Evolutionary conservation across 2,113 vertebrate species (phyloP).

Genomic region (Pituophis catenifer): DNA sequence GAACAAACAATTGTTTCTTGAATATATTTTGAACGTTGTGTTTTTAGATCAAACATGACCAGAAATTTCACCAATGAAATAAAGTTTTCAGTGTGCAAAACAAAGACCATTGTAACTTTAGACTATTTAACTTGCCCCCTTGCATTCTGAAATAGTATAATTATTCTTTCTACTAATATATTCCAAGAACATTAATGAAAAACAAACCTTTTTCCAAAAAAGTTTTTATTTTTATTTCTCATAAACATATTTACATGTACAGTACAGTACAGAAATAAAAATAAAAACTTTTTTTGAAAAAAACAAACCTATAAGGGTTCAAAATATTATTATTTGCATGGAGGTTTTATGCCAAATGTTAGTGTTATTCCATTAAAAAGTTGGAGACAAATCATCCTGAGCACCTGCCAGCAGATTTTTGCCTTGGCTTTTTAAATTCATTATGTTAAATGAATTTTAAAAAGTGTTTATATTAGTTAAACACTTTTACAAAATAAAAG

Average conservation of each 20-base stretch:
- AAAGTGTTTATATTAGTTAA: neutral
- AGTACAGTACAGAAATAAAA: too few species aligned
- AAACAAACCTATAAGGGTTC: neutral
- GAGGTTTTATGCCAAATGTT: neutral
- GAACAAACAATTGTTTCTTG: neutral
- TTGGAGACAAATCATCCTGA: neutral
- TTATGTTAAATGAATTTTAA: too few species aligned
- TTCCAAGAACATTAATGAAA: neutral
- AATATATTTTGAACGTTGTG: neutral
- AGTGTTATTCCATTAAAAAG: neutral
- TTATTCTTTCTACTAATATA: neutral
- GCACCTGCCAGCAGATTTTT: too few species aligned
- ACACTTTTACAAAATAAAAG: neutral
- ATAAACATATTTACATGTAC: too few species aligned
- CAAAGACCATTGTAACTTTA: neutral
- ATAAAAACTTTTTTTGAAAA: neutral
- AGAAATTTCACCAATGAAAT: constrained; percentile 12
- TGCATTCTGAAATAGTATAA: constrained; percentile 20
- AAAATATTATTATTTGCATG: neutral
- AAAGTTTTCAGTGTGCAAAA: neutral
- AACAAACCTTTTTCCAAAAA: neutral
- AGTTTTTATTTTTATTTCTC: too few species aligned
- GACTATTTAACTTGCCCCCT: constrained; percentile 8
- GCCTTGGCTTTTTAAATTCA: neutral
- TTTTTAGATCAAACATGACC: neutral